Conservation (phyloP, 2,888 invertebrate species). For the Sisyra terminalis region DNA sequence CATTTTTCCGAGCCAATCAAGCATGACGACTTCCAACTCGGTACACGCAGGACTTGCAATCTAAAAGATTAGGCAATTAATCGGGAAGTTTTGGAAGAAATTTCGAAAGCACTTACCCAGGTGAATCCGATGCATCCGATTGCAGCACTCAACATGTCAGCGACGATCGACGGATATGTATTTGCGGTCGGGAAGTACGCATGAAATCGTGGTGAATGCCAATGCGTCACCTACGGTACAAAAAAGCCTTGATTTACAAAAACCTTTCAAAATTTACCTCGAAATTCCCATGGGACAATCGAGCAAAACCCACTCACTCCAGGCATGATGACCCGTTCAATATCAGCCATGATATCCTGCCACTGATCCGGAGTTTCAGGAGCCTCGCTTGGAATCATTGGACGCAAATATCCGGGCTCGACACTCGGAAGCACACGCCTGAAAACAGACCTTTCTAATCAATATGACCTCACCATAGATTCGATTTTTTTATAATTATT, state of each 20-base stretch:
- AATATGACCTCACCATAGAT: too few relatives aligned
- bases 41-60: constrained; percentile 92
- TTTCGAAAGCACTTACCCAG: constrained; percentile 50
- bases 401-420: constrained; percentile 82
- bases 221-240: constrained; percentile 58
- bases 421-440: constrained; percentile 81
- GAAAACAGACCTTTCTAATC: constrained; percentile 16
- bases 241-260: constrained; percentile 4
- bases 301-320: constrained; percentile 39
- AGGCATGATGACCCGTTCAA: constrained; percentile 93
- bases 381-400: constrained; percentile 69
- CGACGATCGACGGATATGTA: constrained; percentile 86
- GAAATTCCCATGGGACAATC: not conserved
- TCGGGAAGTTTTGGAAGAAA: not conserved
- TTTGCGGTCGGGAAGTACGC: constrained; percentile 91
- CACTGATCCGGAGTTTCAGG: constrained; percentile 76
- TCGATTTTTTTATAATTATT: too few relatives aligned
- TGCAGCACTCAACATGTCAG: constrained; percentile 87
- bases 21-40: constrained; percentile 85
- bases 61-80: constrained; percentile 27
- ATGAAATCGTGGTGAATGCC: constrained; percentile 92
- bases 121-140: constrained; percentile 94
- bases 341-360: constrained; percentile 81
- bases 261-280: not conserved
- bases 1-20: constrained; percentile 94